These are phyloP conservation scores for Palythoa grandis DNA, from an alignment of 92 coral and sea anemone genomes.

Conservation along the genomic window DNA sequence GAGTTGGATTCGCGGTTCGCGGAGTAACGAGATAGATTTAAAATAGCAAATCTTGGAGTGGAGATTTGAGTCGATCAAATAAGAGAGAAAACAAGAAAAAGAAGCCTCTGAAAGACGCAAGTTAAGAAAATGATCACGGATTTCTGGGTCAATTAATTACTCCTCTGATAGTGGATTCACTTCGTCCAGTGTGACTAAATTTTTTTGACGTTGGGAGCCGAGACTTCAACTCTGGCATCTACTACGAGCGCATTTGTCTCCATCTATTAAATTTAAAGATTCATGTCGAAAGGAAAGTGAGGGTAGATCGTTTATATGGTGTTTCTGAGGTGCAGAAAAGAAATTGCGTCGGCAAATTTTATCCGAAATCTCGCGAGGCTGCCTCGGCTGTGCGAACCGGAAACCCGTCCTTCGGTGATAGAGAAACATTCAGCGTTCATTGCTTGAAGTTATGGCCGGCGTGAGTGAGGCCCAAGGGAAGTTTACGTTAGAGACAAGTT, in stretches of 20 bases:
- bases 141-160: slow-evolving; percentile 25
- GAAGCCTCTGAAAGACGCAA: slow-evolving; percentile 5
- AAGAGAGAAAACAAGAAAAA: not conserved
- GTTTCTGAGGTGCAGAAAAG: slow-evolving; percentile 31
- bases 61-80: not conserved
- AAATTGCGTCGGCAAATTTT: slow-evolving; percentile 18
- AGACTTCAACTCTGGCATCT: slow-evolving; percentile 33
- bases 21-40: slow-evolving; percentile 4
- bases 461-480: not conserved
- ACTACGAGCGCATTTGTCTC: slow-evolving; percentile 24
- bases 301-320: slow-evolving; percentile 34
- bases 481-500: not conserved
- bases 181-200: slow-evolving; percentile 29
- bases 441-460: slow-evolving; percentile 35
- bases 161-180: slow-evolving; percentile 1
- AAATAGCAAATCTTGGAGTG: slow-evolving; percentile 9
- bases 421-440: slow-evolving; percentile 28
- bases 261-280: not conserved
- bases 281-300: slow-evolving; percentile 25
- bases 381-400: slow-evolving; percentile 35
- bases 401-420: slow-evolving; percentile 38
- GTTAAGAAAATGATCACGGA: slow-evolving; percentile 32
- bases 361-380: slow-evolving; percentile 25
- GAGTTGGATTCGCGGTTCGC: not conserved
- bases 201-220: slow-evolving; percentile 10